A percentile compares a stretch with the other conserved stretches of the same genome.
phyloP scores from a whole-genome alignment of 2,113 vertebrate genomes.

The Alectura lathami region DNA sequence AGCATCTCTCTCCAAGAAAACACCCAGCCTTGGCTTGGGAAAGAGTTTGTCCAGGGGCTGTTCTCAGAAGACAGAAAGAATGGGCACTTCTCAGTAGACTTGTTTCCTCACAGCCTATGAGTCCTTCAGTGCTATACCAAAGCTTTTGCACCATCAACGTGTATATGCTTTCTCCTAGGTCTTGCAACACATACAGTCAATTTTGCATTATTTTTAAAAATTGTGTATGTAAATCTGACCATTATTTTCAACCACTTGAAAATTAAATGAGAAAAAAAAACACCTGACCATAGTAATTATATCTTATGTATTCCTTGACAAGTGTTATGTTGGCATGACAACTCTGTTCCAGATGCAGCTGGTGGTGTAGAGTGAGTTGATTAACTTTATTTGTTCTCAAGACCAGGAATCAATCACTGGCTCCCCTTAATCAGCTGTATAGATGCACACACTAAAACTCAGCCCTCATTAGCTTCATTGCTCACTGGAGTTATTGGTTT shows the following conservation, averaged over 20 bases:
- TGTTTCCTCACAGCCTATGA: not conserved
- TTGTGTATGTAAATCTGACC: not conserved
- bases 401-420: not conserved
- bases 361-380: not conserved
- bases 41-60: not conserved
- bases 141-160: not conserved
- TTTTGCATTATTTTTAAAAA: not conserved
- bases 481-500: not conserved
- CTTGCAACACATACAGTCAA: not conserved
- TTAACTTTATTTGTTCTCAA: not conserved
- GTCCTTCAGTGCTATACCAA: not conserved
- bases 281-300: not conserved
- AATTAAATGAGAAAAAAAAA: fast-evolving
- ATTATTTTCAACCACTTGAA: not conserved
- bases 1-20: not conserved
- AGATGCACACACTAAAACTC: not conserved
- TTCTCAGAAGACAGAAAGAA: not conserved
- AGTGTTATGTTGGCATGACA: not conserved
- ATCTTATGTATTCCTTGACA: not conserved
- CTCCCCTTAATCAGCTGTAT: not conserved
- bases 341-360: not conserved
- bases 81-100: not conserved
- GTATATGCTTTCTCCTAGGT: not conserved
- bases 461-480: not conserved
- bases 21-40: not conserved